Base-by-base conservation (phyloP, 2,888 invertebrate species). In the Tryphoninae sp. region DNA sequence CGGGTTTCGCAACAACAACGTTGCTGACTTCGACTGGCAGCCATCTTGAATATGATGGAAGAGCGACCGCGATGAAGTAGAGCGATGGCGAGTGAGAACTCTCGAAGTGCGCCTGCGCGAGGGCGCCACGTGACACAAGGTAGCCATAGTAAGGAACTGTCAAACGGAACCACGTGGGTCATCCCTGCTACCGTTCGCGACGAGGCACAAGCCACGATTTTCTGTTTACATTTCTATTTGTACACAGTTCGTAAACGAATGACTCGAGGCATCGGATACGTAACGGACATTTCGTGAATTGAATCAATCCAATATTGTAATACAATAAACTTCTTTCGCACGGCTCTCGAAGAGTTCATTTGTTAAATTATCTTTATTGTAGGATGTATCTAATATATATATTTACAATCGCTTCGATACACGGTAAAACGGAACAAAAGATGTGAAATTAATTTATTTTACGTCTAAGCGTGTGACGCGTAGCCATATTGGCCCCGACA, bases 341-440 rank as follows among this genome's bases (percentile, higher is more conserved):
- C 51, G 26, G 23, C n/a, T 51, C 16, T 1, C n/a, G 19, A n/a
- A 9, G 26, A 59, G 9, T n/a, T 2, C 6, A 19, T 82, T 86
- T 87, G 88, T 88, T 89, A 89, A 89, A 89, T 89, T 89, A 89
- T 88, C 87, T 89, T 89, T 89, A 89, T 88, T 89, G 87, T 89
- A 87, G 83, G 88, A 84, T 89, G 89, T 89, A 89, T 89, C 88
- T 89, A 89, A 88, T 89, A 88, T 89, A 88, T 88, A 89, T 88
- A 89, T 89, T 88, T 89, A 89, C 89, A 89, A 86, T 89, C 87
- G 88, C 81, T 88, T 88, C 86, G 85, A 87, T 89, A 89, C 88
- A 89, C 85, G 86, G 6, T 88, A 86, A 89, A 88, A 89, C 86
- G 84, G 88, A 86, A 88, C 67, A 40, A 69, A 69, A 61, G 65